These are phyloP conservation scores for Pardosa pseudoannulata DNA, from an alignment of 2,888 invertebrate genomes.

Conservation along the genomic window DNA sequence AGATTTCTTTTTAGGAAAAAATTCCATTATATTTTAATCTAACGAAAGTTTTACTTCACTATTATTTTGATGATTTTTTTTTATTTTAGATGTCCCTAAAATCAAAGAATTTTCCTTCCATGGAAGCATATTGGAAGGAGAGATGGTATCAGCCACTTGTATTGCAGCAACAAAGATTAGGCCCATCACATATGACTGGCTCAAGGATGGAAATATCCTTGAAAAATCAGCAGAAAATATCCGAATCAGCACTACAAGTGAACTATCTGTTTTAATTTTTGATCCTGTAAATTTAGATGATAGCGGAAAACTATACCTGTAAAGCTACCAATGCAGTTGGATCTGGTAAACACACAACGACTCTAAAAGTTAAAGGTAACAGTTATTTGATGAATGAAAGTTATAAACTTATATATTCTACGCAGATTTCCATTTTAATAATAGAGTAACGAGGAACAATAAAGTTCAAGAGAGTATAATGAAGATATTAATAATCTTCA, in stretches of 20 bases:
- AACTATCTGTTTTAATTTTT: slow-evolving; percentile 20
- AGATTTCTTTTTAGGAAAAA: no score
- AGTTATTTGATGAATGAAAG: no score
- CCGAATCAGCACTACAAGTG: slow-evolving; percentile 33
- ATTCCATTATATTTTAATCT: no score
- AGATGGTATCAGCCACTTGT: slow-evolving; percentile 33
- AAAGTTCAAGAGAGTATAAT: no score
- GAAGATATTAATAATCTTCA: no score
- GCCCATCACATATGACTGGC: slow-evolving; percentile 29
- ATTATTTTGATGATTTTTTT: no score
- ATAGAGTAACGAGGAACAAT: no score
- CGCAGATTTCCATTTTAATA: no score
- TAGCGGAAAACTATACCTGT: slow-evolving; percentile 61
- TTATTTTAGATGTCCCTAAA: slow-evolving; percentile 31
- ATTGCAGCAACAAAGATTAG: slow-evolving; percentile 17
- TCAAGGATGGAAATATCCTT: slow-evolving; percentile 14
- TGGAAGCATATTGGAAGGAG: slow-evolving; percentile 46
- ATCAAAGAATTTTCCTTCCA: slow-evolving; percentile 50
- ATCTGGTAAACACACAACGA: slow-evolving; percentile 15
- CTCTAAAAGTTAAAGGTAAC: slow-evolving; percentile 29
- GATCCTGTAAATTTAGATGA: slow-evolving; percentile 18
- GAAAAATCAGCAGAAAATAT: slow-evolving; percentile 10
- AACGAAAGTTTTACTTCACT: no score
- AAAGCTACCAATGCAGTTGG: slow-evolving; percentile 28
- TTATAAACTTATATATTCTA: no score